Evolutionary conservation across 2,113 vertebrate genomes (phyloP).

Genomic region (Ancistrus triradiatus): DNA sequence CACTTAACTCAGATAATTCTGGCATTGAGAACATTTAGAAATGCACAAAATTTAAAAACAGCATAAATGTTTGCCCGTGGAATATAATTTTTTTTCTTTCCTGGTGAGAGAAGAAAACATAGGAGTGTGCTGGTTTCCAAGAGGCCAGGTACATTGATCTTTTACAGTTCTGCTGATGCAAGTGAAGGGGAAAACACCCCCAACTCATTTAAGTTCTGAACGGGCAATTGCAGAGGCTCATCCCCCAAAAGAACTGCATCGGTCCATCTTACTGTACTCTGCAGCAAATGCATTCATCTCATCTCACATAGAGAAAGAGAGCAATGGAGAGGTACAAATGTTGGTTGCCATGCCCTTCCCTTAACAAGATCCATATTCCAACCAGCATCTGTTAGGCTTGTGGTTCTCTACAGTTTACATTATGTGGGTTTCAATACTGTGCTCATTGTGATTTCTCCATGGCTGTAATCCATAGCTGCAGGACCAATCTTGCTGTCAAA

Average conservation of each 20-base stretch:
- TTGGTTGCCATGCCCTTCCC: too few relatives aligned
- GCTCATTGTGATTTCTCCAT: too few relatives aligned
- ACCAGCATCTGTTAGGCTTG: too few relatives aligned
- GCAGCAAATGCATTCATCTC: conserved; percentile 50
- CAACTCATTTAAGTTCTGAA: conserved; percentile 32
- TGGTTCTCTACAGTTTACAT: too few relatives aligned
- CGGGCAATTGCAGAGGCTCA: conserved; percentile 54
- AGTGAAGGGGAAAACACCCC: conserved; percentile 10
- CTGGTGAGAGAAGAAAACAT: not conserved
- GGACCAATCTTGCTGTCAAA: too few relatives aligned
- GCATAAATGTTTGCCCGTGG: too few relatives aligned
- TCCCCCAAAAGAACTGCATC: conserved; percentile 38
- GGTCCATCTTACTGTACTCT: conserved; percentile 38
- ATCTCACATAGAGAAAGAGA: conserved; percentile 2
- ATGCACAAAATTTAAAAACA: too few relatives aligned
- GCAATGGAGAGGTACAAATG: not conserved
- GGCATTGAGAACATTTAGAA: too few relatives aligned
- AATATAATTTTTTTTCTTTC: not conserved
- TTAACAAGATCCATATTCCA: too few relatives aligned
- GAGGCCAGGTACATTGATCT: conserved; percentile 25
- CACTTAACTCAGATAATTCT: too few relatives aligned
- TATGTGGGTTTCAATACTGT: too few relatives aligned
- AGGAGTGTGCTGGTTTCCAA: not conserved
- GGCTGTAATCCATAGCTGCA: too few relatives aligned
- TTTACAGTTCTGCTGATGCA: conserved; percentile 33